Evolutionary conservation across 92 coral and sea anemone species (phyloP), one percentile per base, ranked within the genome.

Genomic region (Paramuricea clavata): DNA sequence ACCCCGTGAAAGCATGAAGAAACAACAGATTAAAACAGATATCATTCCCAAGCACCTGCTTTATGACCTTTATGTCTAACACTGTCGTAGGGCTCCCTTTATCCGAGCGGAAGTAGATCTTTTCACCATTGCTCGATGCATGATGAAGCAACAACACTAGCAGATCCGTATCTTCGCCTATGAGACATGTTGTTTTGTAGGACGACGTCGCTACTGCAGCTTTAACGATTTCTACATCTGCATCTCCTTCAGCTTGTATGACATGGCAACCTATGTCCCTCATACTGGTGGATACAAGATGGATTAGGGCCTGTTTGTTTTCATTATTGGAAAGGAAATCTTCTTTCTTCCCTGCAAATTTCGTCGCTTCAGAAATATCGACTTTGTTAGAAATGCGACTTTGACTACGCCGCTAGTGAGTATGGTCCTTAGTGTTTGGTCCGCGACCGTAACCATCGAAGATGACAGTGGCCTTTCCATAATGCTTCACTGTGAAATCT

Each of bases 401-500:
- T 12, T 47, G 3, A 8, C 83, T 60, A 28, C 90, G 73, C 72
- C 87, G 76, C 65, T 49, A 83, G 28, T 83, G 94, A 2, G 92
- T 52, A 33, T 88, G 35, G 65, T 91, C 89, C 31, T 91, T 88
- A 0, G 90, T 91, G 8, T 81, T 57, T 3, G 94, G 94, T 0
- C 92, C 94, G 32, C 33, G 83, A 22, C 68, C 73, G 74, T 92
- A 92, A 1, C 92, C 90, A 81, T 92, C 94, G 73, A 92, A 92
- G 5, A 87, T 91, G 2, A 90, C 41, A 12, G 88, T 87, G 7
- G 91, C 89, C 25, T 75, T 35, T 69, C 81, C 74, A 36, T 85
- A 85, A 87, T 79, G 16, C 90, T 87, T 32, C 81, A 90, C 16
- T 69, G 54, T 10, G 81, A 52, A 50, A 9, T 10, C 13, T 1